Base-by-base conservation (phyloP, 92 coral and sea anemone genomes). In the Epizoanthus scotinus region DNA sequence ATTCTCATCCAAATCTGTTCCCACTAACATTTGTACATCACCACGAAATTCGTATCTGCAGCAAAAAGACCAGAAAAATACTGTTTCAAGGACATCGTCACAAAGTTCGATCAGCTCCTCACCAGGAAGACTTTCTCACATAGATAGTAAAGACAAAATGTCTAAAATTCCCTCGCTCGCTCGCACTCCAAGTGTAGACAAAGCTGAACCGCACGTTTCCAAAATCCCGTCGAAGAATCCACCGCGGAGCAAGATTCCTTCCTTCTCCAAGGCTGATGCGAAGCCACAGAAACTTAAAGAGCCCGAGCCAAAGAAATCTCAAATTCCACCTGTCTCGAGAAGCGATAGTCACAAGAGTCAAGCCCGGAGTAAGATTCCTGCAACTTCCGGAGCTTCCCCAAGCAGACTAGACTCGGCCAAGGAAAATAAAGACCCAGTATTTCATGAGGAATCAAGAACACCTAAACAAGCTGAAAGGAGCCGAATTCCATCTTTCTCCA, bases 81-180 rank as follows among this genome's bases (percentile, higher is more conserved):
- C n/a, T n/a, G n/a, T 59, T 31, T 50, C 70, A 8, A 63, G 73
- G 38, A 81, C 85, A 24, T 71, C 84, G 19, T 88, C 94, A 18
- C 84, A 82, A 79, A 67, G 79, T 67, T 81, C 89, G 65, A 75
- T 73, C 27, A 73, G 62, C 14, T 69, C 85, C 20, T 75, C 77
- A 26, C 78, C 82, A 68, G 82, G 52, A 47, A 72, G 34, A 62
- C 78, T 66, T 56, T 84, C 82, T 21, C 87, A 83, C 52, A 69
- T 38, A 7, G 58, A 63, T 12, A 85, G 79, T 38, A 67, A 49
- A 40, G 80, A 80, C 47, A 91, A 86, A 25, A 93, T 93, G 97
- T 93, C 97, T 15, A 93, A 93, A 81, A 93, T 93, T 36, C 97
- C 97, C 12, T 91, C 97, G 14, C 94, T 89, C 5, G 82, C 72